Evolutionary conservation across 2,797 vertebrate species (phyloP), one percentile per base, ranked within the genome.

Genomic region (Onychomys arenicola): DNA sequence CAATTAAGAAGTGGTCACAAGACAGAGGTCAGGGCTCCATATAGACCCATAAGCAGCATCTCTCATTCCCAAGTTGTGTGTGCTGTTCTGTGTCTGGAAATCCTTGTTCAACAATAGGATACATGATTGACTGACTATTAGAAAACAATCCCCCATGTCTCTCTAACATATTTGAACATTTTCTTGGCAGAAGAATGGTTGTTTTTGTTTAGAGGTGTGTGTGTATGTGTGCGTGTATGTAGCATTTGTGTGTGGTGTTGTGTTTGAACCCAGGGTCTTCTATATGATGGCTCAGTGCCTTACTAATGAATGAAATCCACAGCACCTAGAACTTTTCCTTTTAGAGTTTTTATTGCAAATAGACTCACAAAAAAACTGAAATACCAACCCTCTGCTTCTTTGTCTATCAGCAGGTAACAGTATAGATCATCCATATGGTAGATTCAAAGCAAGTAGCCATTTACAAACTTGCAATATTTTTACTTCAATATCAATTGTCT

Each of bases 361-460:
- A 93, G 3, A 37, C 6, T 14, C 34, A 37, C 2, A 91, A n/a
- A n/a, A n/a, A n/a, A n/a, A n/a, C n/a, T 65, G 43, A 71, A 85
- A 57, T 46, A 76, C 29, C 86, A 52, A 37, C 37, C 75, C 29
- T 46, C 29, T 46, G 32, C 46, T 10, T 11, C 6, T 11, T 5
- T 84, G 59, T 77, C 19, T 76, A 13, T 57, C 7, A 49, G 14
- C 49, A 57, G 29, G n/a, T 82, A 52, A 71, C 1, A 63, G 11
- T 49, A 67, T 3, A 94, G 4, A 4, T 89, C 83, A n/a, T 52
- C 10, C 78, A 37, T 21, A 55, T 32, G 57, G 75, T 16, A 71
- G 37, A 82, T 34, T 73, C 40, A 83, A 95, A 94, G 83, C 63
- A 23, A 76, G 19, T 90, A 95, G 61, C 16, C 25, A 65, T 87